Conservation (phyloP, 2,797 vertebrate genomes). For the Schizopygopsis malacanthus region DNA sequence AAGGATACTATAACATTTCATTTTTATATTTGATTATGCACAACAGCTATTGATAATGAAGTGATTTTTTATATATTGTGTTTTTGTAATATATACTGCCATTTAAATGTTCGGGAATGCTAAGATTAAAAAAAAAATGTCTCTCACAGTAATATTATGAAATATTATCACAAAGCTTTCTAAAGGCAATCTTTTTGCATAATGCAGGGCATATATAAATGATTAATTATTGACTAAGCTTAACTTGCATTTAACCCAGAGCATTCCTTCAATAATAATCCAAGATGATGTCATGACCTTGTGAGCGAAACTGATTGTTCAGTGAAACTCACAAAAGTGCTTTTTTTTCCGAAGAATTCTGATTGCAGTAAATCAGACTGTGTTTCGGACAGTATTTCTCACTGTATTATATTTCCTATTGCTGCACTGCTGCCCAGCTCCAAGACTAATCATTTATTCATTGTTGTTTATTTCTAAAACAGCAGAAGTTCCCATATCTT, state of each 20-base stretch:
- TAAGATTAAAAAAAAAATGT: not conserved
- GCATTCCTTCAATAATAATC: constrained; percentile 16
- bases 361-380: not conserved
- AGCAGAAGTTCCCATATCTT: not conserved
- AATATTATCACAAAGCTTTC: not conserved
- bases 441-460: not conserved
- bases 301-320: not conserved
- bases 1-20: not conserved
- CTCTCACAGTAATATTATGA: not conserved
- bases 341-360: not conserved
- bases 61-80: not conserved
- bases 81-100: not conserved
- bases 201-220: not conserved
- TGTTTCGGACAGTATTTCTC: not conserved
- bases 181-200: not conserved
- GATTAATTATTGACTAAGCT: not conserved
- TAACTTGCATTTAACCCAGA: not conserved
- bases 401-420: not conserved
- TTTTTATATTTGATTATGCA: no score
- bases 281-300: constrained; percentile 26
- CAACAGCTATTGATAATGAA: no score
- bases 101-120: not conserved
- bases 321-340: not conserved
- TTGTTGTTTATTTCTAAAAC: not conserved
- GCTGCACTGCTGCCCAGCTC: not conserved